A percentile compares a stretch with the other conserved stretches of the same genome.
phyloP scores from a whole-genome alignment of 2,888 invertebrate species.

The Heterodera filipjevi region DNA sequence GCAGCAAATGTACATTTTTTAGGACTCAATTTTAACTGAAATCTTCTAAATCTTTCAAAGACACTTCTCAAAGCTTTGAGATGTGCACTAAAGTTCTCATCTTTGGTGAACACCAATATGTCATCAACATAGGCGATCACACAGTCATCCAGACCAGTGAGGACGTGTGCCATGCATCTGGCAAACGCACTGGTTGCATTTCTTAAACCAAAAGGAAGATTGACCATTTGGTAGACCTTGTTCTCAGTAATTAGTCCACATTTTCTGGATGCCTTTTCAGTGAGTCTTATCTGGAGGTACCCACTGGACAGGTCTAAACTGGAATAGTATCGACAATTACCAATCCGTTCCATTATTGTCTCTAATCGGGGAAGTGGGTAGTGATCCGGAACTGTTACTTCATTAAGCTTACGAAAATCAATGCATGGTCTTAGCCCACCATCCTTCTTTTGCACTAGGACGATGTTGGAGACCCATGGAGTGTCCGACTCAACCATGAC shows the following conservation, averaged over 20 bases:
- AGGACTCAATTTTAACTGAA: slow-evolving; percentile 20
- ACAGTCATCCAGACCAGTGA: slow-evolving; percentile 31
- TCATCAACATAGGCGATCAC: slow-evolving; percentile 34
- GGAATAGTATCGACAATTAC: slow-evolving; percentile 28
- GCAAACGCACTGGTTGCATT: slow-evolving; percentile 37
- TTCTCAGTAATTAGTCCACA: slow-evolving; percentile 37
- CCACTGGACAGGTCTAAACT: slow-evolving; percentile 33
- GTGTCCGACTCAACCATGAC: slow-evolving; percentile 44
- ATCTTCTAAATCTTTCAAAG: slow-evolving; percentile 13
- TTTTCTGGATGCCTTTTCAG: slow-evolving; percentile 25
- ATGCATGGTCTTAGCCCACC: slow-evolving; percentile 46
- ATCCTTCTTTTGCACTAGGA: slow-evolving; percentile 46
- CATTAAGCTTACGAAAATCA: slow-evolving; percentile 44
- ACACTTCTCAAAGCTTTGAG: background rate
- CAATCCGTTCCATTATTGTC: slow-evolving; percentile 28
- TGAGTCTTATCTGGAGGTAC: slow-evolving; percentile 27
- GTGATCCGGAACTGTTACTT: slow-evolving; percentile 42
- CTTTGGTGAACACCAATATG: slow-evolving; percentile 18
- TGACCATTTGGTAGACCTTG: slow-evolving; percentile 33
- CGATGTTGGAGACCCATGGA: slow-evolving; percentile 43
- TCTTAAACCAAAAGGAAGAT: slow-evolving; percentile 37
- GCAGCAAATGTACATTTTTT: slow-evolving; percentile 32
- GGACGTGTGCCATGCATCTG: slow-evolving; percentile 29
- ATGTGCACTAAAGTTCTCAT: slow-evolving; percentile 2
- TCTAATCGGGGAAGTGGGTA: slow-evolving; percentile 35